These are phyloP conservation scores for Mirounga angustirostris DNA, from an alignment of 2,113 vertebrate genomes.

Conservation along the genomic window DNA sequence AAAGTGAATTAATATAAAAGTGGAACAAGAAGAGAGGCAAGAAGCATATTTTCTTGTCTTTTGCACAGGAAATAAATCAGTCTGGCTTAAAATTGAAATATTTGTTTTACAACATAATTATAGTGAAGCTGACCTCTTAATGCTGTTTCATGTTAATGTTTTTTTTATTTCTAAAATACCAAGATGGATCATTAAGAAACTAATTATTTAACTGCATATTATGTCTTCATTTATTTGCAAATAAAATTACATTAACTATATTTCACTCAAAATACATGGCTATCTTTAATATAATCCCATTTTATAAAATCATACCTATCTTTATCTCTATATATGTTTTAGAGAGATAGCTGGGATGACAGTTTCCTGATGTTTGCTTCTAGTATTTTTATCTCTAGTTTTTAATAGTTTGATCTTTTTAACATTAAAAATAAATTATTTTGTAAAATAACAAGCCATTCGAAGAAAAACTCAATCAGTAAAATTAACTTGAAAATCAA, in stretches of 20 bases:
- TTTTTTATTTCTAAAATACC: not conserved
- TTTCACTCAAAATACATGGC: slow-evolving; percentile 51
- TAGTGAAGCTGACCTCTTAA: not conserved
- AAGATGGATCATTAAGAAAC: not conserved
- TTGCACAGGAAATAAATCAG: not conserved
- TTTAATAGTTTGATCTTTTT: slow-evolving; percentile 49
- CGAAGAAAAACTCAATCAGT: not conserved
- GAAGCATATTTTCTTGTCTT: slow-evolving; percentile 8
- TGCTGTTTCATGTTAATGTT: not conserved
- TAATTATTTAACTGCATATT: slow-evolving; percentile 11
- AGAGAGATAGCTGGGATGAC: not conserved
- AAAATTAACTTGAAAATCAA: slow-evolving; percentile 49
- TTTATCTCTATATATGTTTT: not conserved
- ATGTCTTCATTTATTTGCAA: slow-evolving; percentile 34
- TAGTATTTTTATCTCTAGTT: not conserved
- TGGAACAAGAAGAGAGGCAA: not conserved
- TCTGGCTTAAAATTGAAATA: slow-evolving; percentile 45
- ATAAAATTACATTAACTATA: not conserved
- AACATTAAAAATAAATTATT: not conserved
- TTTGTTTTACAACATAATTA: slow-evolving; percentile 26
- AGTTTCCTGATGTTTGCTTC: not conserved
- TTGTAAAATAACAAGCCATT: slow-evolving; percentile 32
- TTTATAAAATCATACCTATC: not conserved
- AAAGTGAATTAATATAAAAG: not conserved
- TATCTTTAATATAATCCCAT: slow-evolving; percentile 13